A percentile compares a stretch with the other conserved stretches of the same genome.
Evolutionary conservation across 2,888 invertebrate species (phyloP).

Genomic region (Cantharis rustica): DNA sequence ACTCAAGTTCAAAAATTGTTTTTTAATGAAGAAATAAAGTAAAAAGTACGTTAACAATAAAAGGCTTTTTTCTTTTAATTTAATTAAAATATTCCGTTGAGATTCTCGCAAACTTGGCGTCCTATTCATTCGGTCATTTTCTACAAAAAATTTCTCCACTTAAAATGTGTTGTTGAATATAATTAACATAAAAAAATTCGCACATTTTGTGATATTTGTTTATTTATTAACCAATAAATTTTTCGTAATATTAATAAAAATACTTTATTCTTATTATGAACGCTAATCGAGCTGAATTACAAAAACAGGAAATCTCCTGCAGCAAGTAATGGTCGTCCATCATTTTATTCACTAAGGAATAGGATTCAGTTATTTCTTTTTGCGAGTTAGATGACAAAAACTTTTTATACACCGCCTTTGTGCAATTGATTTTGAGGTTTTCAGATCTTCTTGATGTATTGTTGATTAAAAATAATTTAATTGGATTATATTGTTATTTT

Average conservation of each 20-base stretch:
- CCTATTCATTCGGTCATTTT: slow-evolving; percentile 2
- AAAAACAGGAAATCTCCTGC: background rate
- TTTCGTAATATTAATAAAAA: background rate
- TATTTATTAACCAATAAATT: background rate
- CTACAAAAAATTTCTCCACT: background rate
- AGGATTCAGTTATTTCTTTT: background rate
- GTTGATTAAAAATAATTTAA: background rate
- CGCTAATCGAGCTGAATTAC: background rate
- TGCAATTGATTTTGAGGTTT: background rate
- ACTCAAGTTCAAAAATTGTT: background rate
- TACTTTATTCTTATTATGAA: background rate
- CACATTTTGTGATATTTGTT: background rate
- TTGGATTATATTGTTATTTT: background rate
- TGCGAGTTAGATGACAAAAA: background rate
- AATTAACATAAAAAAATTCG: background rate
- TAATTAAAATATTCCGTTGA: slow-evolving; percentile 18
- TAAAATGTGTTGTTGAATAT: background rate
- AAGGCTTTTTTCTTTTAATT: slow-evolving; percentile 16
- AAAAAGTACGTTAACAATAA: slow-evolving; percentile 7
- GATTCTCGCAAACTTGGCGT: background rate
- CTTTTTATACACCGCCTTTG: background rate
- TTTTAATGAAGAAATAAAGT: slow-evolving; percentile 3
- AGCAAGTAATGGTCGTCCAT: background rate
- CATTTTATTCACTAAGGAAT: background rate
- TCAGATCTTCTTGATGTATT: background rate